Evolutionary conservation across 1,140 invertebrate genomes (phyloP).

Genomic region (Drosophila saltans): DNA sequence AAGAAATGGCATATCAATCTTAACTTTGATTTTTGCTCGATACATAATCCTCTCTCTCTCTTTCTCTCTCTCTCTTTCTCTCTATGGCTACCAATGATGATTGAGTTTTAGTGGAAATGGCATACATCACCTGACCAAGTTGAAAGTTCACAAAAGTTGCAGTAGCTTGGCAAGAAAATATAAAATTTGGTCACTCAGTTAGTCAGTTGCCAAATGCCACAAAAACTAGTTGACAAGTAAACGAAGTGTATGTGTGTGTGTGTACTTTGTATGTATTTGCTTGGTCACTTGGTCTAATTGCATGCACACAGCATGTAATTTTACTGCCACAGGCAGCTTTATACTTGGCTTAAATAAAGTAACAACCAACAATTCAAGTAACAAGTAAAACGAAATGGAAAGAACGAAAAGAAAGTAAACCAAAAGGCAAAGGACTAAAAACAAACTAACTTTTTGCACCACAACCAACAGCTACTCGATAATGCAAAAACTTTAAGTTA

Average conservation of each 20-base stretch:
- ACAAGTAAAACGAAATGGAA: neutral
- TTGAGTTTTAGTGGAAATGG: no score
- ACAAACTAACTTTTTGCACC: neutral
- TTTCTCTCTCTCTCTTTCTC: no score
- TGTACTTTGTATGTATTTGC: neutral
- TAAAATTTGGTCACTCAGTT: no score
- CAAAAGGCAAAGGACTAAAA: neutral
- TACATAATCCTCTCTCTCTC: no score
- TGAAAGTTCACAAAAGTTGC: no score
- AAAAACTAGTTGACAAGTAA: no score
- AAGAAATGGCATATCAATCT: no score
- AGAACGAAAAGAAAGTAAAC: neutral
- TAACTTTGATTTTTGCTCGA: no score
- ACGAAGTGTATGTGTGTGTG: no score
- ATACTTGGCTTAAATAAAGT: slow-evolving; percentile 27
- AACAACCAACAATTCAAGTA: neutral
- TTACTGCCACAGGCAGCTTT: slow-evolving; percentile 45
- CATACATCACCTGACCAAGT: no score
- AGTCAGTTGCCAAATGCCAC: neutral
- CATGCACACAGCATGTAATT: slow-evolving; percentile 46
- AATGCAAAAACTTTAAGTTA: slow-evolving; percentile 58
- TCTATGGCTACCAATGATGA: no score
- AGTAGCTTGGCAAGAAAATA: no score
- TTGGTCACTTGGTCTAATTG: slow-evolving; percentile 50
- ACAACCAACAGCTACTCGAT: slow-evolving; percentile 22